Conservation (phyloP, 2,797 vertebrate genomes). For the Babyrousa celebensis region DNA sequence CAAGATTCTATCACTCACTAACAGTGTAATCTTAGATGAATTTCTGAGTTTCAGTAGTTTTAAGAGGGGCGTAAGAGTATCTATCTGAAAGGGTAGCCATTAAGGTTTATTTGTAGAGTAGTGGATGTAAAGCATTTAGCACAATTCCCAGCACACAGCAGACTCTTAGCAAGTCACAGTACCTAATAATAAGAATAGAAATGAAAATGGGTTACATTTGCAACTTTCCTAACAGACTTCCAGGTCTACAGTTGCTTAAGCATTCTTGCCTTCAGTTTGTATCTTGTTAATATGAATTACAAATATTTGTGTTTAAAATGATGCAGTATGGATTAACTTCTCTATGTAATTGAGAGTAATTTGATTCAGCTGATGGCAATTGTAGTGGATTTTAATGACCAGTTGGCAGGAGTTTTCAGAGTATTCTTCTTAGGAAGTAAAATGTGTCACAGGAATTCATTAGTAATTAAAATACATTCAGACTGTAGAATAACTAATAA, state of each 20-base stretch:
- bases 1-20: constrained; percentile 20
- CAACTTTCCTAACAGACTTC: constrained; percentile 10
- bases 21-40: not conserved
- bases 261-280: constrained; percentile 27
- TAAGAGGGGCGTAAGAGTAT: not conserved
- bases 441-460: constrained; percentile 74
- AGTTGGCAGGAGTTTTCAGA: constrained; percentile 73
- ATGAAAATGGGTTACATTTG: constrained; percentile 12
- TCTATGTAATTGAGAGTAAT: constrained; percentile 75
- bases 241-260: not conserved
- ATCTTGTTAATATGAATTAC: constrained; percentile 59
- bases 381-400: constrained; percentile 79
- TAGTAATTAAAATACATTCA: constrained; percentile 76
- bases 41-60: constrained; percentile 44
- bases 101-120: constrained; percentile 1
- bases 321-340: constrained; percentile 32
- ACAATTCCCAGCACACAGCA: not conserved
- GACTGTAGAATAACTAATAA: constrained; percentile 69
- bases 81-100: not conserved
- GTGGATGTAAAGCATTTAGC: constrained; percentile 16
- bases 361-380: constrained; percentile 75
- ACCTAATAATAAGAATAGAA: not conserved
- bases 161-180: constrained; percentile 26
- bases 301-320: constrained; percentile 79
- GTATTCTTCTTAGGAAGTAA: constrained; percentile 73